phyloP scores from a whole-genome alignment of 2,797 vertebrate genomes.

The Brotula barbata region DNA sequence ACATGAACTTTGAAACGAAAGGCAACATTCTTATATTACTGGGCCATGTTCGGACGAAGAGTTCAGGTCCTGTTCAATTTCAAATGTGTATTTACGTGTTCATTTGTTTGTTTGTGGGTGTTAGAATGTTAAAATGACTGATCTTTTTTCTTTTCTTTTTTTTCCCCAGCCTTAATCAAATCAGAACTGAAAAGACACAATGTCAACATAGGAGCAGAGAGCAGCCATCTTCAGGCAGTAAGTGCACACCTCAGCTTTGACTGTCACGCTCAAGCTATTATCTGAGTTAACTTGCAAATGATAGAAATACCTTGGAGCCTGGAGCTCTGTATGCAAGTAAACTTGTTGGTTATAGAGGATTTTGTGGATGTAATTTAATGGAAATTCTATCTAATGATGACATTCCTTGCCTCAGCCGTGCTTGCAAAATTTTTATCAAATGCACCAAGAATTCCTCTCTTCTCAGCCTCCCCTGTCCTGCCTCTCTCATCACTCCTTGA shows the following conservation, averaged over 20 bases:
- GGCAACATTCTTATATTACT: too few species aligned
- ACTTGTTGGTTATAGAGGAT: too few species aligned
- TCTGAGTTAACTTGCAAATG: too few species aligned
- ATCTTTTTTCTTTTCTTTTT: neutral
- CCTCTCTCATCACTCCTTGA: neutral
- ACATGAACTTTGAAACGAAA: too few species aligned
- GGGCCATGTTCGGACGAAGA: too few species aligned
- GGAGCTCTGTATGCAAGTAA: neutral
- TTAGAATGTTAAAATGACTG: neutral
- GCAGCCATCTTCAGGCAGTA: constrained; percentile 78
- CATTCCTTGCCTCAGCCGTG: too few species aligned
- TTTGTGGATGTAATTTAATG: too few species aligned
- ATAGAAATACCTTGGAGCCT: neutral
- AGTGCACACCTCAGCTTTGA: constrained; percentile 58
- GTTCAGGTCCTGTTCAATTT: too few species aligned
- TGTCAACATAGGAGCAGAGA: constrained; percentile 81
- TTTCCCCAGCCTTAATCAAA: constrained; percentile 89
- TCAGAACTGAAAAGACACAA: constrained; percentile 92
- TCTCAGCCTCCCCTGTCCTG: neutral
- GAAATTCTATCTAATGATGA: too few species aligned
- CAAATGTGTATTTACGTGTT: too few species aligned
- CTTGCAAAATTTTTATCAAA: neutral
- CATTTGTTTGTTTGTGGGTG: too few species aligned
- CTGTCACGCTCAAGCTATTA: too few species aligned
- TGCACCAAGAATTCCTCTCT: neutral